Percentiles rank a stretch among this genome's conserved stretches.
Conservation (phyloP, 2,797 vertebrate genomes). For the Poeciliopsis paucimaculata region DNA sequence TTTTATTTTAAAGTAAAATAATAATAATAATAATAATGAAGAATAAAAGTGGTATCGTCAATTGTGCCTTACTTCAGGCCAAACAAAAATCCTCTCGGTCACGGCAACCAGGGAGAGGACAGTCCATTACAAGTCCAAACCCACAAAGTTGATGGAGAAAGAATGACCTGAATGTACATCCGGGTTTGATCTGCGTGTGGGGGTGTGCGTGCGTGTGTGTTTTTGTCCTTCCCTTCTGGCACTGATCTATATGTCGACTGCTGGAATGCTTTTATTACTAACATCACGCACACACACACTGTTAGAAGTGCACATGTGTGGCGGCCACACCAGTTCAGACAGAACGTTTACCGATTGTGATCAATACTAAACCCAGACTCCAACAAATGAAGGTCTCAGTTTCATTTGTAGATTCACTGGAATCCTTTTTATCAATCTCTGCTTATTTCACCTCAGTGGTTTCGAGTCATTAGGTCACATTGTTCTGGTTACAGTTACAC, state of each 20-base stretch:
- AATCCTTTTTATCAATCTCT: neutral
- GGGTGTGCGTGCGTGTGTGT: too few species aligned
- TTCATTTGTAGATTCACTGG: neutral
- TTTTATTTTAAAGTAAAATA: neutral
- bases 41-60: conserved; percentile 23
- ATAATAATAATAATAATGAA: neutral
- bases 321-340: conserved; percentile 48
- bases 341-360: conserved; percentile 35
- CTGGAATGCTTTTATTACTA: conserved; percentile 69
- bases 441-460: too few species aligned
- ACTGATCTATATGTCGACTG: conserved; percentile 46
- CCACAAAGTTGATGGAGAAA: conserved; percentile 47
- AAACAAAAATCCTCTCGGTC: neutral
- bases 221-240: conserved; percentile 48
- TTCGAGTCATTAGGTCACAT: neutral
- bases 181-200: conserved; percentile 23
- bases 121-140: conserved; percentile 59
- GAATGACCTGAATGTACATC: conserved; percentile 67
- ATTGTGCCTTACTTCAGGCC: neutral
- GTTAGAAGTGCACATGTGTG: conserved; percentile 36
- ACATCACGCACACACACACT: conserved; percentile 42
- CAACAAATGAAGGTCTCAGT: conserved; percentile 7
- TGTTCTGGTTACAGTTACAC: neutral
- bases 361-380: conserved; percentile 42
- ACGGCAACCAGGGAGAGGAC: conserved; percentile 21